These are phyloP conservation scores for Neopelma chrysocephalum DNA, from an alignment of 2,797 vertebrate genomes.

Conservation along the genomic window DNA sequence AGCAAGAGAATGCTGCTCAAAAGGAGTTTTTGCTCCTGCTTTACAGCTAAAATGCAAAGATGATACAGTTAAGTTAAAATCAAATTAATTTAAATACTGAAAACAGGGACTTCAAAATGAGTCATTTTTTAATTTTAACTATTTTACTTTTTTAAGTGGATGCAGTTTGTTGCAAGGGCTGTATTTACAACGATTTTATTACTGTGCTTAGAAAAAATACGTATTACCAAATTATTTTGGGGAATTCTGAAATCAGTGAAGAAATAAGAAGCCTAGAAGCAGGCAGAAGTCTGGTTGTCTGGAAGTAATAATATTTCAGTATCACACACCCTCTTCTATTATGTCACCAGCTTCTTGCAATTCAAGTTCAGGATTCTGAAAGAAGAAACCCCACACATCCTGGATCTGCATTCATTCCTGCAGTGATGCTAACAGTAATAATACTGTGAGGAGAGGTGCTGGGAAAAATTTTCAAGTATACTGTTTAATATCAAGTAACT, in stretches of 20 bases:
- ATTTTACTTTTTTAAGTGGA: neutral
- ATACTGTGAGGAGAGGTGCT: neutral
- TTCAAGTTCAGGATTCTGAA: conserved; percentile 16
- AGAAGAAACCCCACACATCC: neutral
- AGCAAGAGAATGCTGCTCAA: neutral
- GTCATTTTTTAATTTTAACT: neutral
- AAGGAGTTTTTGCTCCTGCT: neutral
- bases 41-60: neutral
- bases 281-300: neutral
- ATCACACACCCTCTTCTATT: neutral
- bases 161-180: neutral
- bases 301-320: neutral
- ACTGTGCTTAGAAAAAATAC: neutral
- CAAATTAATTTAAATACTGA: neutral
- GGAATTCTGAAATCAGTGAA: neutral
- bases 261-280: neutral
- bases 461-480: neutral
- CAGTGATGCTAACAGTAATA: neutral
- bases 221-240: neutral
- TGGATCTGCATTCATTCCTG: neutral
- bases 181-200: neutral
- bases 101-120: neutral
- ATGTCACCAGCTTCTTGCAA: neutral
- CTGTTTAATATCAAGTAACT: neutral
- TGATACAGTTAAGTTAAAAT: neutral